phyloP scores from a whole-genome alignment of 2,797 vertebrate species.

The Enteromius treurensis region DNA sequence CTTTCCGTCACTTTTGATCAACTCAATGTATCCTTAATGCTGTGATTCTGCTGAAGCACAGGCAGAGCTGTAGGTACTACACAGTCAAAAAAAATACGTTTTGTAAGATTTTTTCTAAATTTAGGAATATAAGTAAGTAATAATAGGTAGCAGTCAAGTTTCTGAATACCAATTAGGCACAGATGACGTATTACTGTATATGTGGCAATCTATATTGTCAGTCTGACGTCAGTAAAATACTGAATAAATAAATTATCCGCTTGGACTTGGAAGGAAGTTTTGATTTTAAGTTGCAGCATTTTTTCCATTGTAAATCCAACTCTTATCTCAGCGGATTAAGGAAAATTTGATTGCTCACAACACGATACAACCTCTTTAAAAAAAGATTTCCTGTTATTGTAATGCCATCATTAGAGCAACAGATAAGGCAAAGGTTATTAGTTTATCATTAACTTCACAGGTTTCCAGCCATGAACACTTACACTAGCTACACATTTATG shows the following conservation, averaged over 20 bases:
- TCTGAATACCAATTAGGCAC: not conserved
- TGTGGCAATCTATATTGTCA: not conserved
- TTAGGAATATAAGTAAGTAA: not conserved
- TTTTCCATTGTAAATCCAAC: not conserved
- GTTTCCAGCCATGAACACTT: not conserved
- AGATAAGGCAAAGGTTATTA: not conserved
- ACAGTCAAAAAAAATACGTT: not conserved
- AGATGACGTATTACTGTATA: not conserved
- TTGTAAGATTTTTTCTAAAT: not conserved
- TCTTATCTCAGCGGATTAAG: constrained; percentile 10
- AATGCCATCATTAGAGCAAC: not conserved
- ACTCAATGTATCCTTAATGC: not conserved
- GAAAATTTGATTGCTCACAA: constrained; percentile 25
- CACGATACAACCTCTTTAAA: constrained; percentile 4
- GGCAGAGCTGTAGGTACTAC: not conserved
- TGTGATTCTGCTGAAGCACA: not conserved
- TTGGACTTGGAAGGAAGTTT: not conserved
- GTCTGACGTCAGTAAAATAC: not conserved
- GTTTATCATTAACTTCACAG: constrained; percentile 19
- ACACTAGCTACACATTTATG: constrained; percentile 5
- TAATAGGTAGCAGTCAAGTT: not conserved
- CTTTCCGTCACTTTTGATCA: not conserved
- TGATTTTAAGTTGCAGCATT: not conserved
- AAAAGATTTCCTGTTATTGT: not conserved
- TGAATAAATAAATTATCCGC: not conserved